These are phyloP conservation scores for Sorex fumeus DNA, from an alignment of 2,113 vertebrate species.

Conservation along the genomic window DNA sequence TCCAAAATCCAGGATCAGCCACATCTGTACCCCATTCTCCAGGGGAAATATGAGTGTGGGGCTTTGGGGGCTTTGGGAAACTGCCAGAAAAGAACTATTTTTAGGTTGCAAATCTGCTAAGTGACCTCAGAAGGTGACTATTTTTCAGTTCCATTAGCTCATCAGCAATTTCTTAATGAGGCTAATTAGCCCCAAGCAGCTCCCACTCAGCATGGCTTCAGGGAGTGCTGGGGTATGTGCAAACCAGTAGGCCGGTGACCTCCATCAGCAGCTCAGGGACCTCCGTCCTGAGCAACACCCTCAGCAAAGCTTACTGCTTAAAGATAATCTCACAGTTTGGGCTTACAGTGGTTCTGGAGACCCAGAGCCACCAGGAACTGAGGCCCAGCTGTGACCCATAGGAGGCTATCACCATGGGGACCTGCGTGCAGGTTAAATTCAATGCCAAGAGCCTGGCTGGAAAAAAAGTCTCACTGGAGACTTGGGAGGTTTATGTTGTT, in stretches of 20 bases:
- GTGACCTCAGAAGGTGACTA: slow-evolving; percentile 69
- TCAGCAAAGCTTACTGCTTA: not conserved
- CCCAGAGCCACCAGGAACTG: not conserved
- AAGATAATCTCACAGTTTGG: not conserved
- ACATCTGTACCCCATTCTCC: not conserved
- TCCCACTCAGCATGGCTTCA: not conserved
- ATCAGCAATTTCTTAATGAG: slow-evolving; percentile 71
- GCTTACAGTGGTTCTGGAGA: not conserved
- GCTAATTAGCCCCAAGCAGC: slow-evolving; percentile 62
- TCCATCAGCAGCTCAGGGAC: not conserved
- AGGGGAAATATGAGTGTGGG: not conserved
- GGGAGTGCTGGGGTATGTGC: not conserved
- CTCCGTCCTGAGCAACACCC: not conserved
- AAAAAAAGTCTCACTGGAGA: not conserved
- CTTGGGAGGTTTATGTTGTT: slow-evolving; percentile 39
- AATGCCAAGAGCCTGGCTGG: not conserved
- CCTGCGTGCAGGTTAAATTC: not conserved
- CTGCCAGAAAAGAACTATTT: slow-evolving; percentile 47
- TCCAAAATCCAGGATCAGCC: not conserved
- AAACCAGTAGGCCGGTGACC: not conserved
- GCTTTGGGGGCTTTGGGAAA: slow-evolving; percentile 19
- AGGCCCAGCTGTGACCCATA: not conserved
- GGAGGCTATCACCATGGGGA: not conserved
- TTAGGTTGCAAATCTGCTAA: slow-evolving; percentile 65
- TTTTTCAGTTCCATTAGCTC: slow-evolving; percentile 67